Evolutionary conservation across 2,888 invertebrate genomes (phyloP).

Genomic region (Parascotia fuliginaria): DNA sequence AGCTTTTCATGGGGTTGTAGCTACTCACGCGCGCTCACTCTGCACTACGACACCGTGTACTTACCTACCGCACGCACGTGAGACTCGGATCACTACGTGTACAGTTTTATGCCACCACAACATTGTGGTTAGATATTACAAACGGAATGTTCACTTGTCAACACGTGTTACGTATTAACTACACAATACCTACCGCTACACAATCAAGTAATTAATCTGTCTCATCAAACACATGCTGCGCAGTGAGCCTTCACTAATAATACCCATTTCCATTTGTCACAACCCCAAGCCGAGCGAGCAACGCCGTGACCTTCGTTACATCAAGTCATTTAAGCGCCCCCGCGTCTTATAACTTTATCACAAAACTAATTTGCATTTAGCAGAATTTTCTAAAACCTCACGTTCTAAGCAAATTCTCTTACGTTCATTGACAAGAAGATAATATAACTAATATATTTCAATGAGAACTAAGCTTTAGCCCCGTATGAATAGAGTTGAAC

Average conservation of each 20-base stretch:
- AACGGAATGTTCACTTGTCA: conserved; percentile 3
- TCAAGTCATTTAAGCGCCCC: conserved; percentile 60
- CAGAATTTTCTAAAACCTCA: conserved; percentile 71
- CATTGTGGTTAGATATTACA: conserved; percentile 30
- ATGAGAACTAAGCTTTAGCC: conserved; percentile 31
- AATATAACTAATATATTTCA: conserved; percentile 28
- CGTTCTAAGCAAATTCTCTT: conserved; percentile 68
- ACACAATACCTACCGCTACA: not conserved
- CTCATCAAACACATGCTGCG: conserved; percentile 9
- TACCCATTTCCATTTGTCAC: conserved; percentile 18
- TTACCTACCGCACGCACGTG: too few species aligned
- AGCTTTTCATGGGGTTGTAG: conserved; percentile 48
- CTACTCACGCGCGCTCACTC: conserved; percentile 16
- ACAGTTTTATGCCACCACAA: conserved; percentile 5
- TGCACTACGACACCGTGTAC: too few species aligned
- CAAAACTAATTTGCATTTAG: conserved; percentile 75
- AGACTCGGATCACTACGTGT: too few species aligned
- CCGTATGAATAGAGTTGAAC: conserved; percentile 52
- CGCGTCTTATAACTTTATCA: conserved; percentile 60
- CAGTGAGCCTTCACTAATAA: conserved; percentile 6
- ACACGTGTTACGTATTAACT: not conserved
- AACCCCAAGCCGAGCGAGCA: conserved; percentile 29
- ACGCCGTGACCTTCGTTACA: conserved; percentile 32
- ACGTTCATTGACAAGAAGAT: conserved; percentile 14
- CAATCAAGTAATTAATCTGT: not conserved